Evolutionary conservation across 2,797 vertebrate species (phyloP).

Genomic region (Clarias pachynema): DNA sequence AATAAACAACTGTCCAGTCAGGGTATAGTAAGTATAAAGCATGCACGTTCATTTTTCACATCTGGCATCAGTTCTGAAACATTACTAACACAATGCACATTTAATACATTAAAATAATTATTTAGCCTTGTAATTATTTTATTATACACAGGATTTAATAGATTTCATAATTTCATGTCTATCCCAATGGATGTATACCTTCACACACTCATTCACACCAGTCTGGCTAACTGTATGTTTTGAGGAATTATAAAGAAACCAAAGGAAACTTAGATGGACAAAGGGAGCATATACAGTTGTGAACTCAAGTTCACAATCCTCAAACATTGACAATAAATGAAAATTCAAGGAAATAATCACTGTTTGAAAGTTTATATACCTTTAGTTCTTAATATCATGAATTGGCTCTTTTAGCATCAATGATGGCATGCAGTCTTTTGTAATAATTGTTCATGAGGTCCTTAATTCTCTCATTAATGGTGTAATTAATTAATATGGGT

Average conservation of each 20-base stretch:
- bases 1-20: background rate
- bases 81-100: background rate
- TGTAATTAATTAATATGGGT: too few species aligned
- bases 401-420: too few species aligned
- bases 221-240: background rate
- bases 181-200: background rate
- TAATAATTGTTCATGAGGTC: too few species aligned
- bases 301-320: too few species aligned
- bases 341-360: too few species aligned
- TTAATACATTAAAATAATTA: background rate
- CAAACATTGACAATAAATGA: too few species aligned
- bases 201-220: background rate
- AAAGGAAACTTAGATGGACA: background rate
- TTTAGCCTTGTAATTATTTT: background rate
- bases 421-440: too few species aligned
- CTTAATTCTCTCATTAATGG: too few species aligned
- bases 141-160: background rate
- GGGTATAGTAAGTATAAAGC: background rate
- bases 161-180: background rate
- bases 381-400: too few species aligned
- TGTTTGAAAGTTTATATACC: too few species aligned
- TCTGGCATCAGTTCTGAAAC: background rate
- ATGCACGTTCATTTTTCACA: background rate
- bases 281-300: background rate
- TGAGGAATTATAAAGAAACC: background rate